These are phyloP conservation scores for Diabrotica balteata DNA, from an alignment of 2,888 invertebrate species.

Conservation along the genomic window DNA sequence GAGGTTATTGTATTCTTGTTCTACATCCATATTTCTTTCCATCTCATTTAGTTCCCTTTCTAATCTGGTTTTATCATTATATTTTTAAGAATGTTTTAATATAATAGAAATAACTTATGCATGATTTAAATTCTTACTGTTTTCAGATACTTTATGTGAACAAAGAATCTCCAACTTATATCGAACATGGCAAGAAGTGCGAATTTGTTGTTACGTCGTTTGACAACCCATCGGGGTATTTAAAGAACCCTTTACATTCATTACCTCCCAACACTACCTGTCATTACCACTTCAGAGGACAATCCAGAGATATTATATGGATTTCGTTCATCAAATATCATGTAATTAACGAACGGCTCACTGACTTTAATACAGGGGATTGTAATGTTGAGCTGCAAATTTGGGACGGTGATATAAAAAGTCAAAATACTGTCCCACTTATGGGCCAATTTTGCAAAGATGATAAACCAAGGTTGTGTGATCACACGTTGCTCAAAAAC, in stretches of 20 bases:
- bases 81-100: too few species aligned
- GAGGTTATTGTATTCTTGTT: too few species aligned
- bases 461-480: conserved; percentile 77
- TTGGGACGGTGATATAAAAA: conserved; percentile 73
- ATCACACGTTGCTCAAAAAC: conserved; percentile 76
- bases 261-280: conserved; percentile 84
- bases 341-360: conserved; percentile 65
- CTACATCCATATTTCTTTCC: too few species aligned
- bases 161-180: conserved; percentile 77
- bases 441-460: conserved; percentile 81
- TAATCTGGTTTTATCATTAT: too few species aligned
- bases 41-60: too few species aligned
- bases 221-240: conserved; percentile 74
- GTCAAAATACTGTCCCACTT: conserved; percentile 62
- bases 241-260: conserved; percentile 79
- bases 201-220: conserved; percentile 79
- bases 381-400: conserved; percentile 75
- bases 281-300: conserved; percentile 79
- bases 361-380: conserved; percentile 72
- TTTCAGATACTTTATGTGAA: conserved; percentile 75
- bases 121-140: too few species aligned
- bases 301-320: conserved; percentile 81
- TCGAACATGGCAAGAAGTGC: conserved; percentile 76
- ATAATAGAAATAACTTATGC: too few species aligned
- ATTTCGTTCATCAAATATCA: conserved; percentile 85